These are phyloP conservation scores for Eristalinus sepulchralis DNA, from an alignment of 2,888 invertebrate genomes.

Conservation along the genomic window DNA sequence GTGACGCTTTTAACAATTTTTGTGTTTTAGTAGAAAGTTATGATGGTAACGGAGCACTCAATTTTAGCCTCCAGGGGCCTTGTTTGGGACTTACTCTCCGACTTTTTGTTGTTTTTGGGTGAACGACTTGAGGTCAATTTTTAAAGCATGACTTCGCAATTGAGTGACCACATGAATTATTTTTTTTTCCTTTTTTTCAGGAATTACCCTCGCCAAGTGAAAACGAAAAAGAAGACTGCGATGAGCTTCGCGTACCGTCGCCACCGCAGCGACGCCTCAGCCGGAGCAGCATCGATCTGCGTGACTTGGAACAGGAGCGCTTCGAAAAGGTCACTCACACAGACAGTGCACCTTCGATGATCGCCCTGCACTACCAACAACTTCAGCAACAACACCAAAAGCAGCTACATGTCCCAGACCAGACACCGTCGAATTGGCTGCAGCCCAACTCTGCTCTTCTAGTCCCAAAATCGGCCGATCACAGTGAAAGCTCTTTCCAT, in stretches of 20 bases:
- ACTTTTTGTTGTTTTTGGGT: background rate
- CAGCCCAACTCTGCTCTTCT: slow-evolving; percentile 37
- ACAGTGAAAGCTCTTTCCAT: slow-evolving; percentile 37
- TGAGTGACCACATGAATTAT: background rate
- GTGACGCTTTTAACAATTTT: background rate
- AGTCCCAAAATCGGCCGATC: slow-evolving; percentile 39
- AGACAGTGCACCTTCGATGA: slow-evolving; percentile 81
- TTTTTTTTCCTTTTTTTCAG: slow-evolving; percentile 68
- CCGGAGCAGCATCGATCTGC: slow-evolving; percentile 81
- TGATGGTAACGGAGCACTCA: background rate
- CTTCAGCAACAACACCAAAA: slow-evolving; percentile 75
- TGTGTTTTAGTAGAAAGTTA: background rate
- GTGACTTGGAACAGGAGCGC: slow-evolving; percentile 80
- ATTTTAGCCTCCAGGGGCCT: background rate
- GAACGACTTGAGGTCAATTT: background rate
- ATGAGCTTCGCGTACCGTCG: slow-evolving; percentile 80
- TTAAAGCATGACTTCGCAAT: background rate
- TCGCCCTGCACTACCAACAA: slow-evolving; percentile 78
- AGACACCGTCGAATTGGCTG: slow-evolving; percentile 45
- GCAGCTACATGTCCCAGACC: slow-evolving; percentile 35
- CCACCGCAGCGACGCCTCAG: slow-evolving; percentile 80
- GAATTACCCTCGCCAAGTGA: slow-evolving; percentile 78
- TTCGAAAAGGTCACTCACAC: slow-evolving; percentile 81
- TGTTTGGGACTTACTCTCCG: background rate
- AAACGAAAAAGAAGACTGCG: slow-evolving; percentile 80